Evolutionary conservation across 2,797 vertebrate genomes (phyloP), one percentile per base, ranked within the genome.

Genomic region (Psittacula echo): DNA sequence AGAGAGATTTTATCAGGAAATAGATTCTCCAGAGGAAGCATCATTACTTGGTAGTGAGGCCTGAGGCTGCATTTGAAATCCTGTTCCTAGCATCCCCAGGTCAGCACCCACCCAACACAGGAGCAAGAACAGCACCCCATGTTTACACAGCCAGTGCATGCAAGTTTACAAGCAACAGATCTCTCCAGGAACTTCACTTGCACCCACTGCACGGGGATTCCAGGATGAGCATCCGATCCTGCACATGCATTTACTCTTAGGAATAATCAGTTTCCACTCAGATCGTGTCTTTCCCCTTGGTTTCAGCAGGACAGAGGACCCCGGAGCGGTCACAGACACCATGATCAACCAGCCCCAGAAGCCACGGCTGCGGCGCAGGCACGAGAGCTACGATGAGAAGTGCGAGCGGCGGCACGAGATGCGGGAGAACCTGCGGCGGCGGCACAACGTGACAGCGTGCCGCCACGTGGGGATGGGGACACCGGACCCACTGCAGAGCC

Each of bases 331-430:
- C 22, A 3, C 1, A 10, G 58, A 9, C 89, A 60, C 2, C 41
- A 98, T 98, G 98, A 86, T 95, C 94, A 54, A 44, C 77, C 93
- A 68, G 24, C 84, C 80, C n/a, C 14, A 54, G 68, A 94, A 84
- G 85, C 78, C 85, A 3, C 66, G 61, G 66, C 82, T 26, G 0
- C 62, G 37, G 74, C 74, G 27, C 71, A 75, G 93, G 41, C 72
- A 15, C 1, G 98, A 98, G 94, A 98, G 96, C 95, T 98, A 97
- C 2, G 98, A 98, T 9, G 97, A 98, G 85, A 95, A 97, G 87
- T 97, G 94, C 1, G 98, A 98, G 89, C 95, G 98, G 39, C 78
- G 97, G 27, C 97, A 98, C 2, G 96, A 98, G 95, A 93, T 13
- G 8, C 85, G 97, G 23, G 97, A 98, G 88, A 91, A 17, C 75